Conservation (phyloP, 2,113 vertebrate species). For the Neodon shergylaensis region DNA sequence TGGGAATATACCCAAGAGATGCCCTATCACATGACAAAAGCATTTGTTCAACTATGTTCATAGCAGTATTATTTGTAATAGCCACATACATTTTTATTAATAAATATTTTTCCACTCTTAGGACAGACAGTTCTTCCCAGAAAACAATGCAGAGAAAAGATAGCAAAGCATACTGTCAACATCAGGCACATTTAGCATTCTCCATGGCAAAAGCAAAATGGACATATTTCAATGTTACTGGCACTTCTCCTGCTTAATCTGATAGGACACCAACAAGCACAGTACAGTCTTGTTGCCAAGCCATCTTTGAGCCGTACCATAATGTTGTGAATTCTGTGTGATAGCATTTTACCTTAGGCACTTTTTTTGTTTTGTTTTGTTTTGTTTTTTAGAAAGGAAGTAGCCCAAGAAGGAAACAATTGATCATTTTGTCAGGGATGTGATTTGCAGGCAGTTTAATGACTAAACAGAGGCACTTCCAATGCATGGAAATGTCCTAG, state of each 20-base stretch:
- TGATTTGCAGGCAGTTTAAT: constrained; percentile 59
- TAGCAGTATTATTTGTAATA: no score
- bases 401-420: constrained; percentile 74
- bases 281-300: constrained; percentile 25
- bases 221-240: not conserved
- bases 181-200: not conserved
- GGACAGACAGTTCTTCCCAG: not conserved
- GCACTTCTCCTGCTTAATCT: not conserved
- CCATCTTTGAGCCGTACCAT: not conserved
- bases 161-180: fast-evolving
- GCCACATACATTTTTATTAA: no score
- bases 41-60: no score
- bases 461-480: constrained; percentile 62
- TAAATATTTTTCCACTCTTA: not conserved
- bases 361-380: constrained; percentile 44
- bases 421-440: constrained; percentile 68
- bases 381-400: constrained; percentile 52
- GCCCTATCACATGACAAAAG: no score
- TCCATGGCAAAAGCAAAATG: not conserved
- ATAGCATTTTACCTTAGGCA: constrained; percentile 48
- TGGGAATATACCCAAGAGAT: no score
- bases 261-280: not conserved
- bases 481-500: not conserved
- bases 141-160: not conserved
- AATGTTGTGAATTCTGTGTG: constrained; percentile 48